phyloP scores from a whole-genome alignment of 2,797 vertebrate genomes.

The Nyctalus aviator region DNA sequence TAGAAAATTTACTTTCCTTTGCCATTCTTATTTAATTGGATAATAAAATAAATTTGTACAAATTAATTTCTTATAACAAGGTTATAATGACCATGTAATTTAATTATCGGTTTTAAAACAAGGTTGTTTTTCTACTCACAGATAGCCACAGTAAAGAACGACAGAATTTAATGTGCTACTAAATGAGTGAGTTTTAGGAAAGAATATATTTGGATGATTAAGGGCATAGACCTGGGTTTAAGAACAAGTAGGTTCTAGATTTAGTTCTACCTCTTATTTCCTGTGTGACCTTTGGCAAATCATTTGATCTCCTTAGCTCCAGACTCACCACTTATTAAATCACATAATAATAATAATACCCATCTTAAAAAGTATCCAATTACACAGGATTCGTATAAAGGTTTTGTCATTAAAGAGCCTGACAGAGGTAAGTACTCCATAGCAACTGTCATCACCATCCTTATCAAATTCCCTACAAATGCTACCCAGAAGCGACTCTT shows the following conservation, averaged over 20 bases:
- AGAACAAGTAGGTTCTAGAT: not conserved
- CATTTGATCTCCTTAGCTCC: not conserved
- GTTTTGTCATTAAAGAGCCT: not conserved
- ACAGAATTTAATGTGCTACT: not conserved
- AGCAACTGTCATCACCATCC: not conserved
- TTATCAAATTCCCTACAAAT: not conserved
- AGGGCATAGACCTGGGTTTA: not conserved
- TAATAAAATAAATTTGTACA: constrained; percentile 58
- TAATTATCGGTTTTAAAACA: not conserved
- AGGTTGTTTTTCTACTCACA: not conserved
- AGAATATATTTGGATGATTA: not conserved
- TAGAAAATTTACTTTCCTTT: constrained; percentile 66
- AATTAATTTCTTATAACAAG: constrained; percentile 32
- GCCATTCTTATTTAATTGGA: constrained; percentile 54
- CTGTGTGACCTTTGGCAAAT: not conserved
- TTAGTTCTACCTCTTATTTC: not conserved
- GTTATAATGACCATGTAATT: not conserved
- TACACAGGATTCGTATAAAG: not conserved
- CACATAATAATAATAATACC: not conserved
- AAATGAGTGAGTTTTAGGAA: not conserved
- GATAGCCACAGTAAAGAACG: not conserved
- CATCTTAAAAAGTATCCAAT: not conserved
- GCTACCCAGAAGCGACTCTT: not conserved
- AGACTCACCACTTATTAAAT: constrained; percentile 18
- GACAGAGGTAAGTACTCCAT: not conserved